Base-by-base conservation (phyloP, 2,113 vertebrate species). In the Pygathrix nemaeus region DNA sequence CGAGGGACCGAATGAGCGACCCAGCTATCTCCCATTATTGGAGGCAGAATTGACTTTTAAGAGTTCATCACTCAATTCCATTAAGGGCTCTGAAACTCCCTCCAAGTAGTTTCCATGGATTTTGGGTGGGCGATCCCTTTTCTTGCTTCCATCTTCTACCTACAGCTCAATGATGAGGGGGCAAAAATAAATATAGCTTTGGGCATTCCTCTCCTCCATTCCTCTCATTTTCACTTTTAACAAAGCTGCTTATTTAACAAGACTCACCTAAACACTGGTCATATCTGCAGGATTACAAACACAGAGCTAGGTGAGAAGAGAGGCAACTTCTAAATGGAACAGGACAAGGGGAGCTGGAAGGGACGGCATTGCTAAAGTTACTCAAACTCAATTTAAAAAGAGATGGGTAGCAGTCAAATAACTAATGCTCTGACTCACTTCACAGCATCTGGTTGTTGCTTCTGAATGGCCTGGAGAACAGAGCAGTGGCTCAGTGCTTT, bases 1-100 rank as follows among this genome's bases (percentile, higher is more conserved):
- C 4, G 10, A 72, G 45, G 35, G 14, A 25, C 30, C 0, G 0
- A 40, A 6, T 7, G 57, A 14, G 13, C 8, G 48, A 16, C 17
- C 6, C 4, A 2, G 35, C 32, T 11, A 3, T 21, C 11, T 40
- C 48, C n/a, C 17, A 21, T 3, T 8, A 17, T 23, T 4, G 32
- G 84, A 52, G 55, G 57, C 18, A 20, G 70, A 80, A 50, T 1
- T 81, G 72, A 55, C 64, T 64, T 4, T 48, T 50, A 73, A 82
- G 32, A 87, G 20, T 21, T 50, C 52, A 20, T 88, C 38, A 9
- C 5, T 66, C 25, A 21, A 32, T 52, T 20, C 43, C 20, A 16
- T 35, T 35, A 84, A 48, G 78, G 48, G 16, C n/a, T 48, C 27
- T 70, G 75, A 64, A 14, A 73, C 25, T 72, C 13, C 9, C 57